phyloP scores from a whole-genome alignment of 2,113 vertebrate species.

The Peucedramus taeniatus region DNA sequence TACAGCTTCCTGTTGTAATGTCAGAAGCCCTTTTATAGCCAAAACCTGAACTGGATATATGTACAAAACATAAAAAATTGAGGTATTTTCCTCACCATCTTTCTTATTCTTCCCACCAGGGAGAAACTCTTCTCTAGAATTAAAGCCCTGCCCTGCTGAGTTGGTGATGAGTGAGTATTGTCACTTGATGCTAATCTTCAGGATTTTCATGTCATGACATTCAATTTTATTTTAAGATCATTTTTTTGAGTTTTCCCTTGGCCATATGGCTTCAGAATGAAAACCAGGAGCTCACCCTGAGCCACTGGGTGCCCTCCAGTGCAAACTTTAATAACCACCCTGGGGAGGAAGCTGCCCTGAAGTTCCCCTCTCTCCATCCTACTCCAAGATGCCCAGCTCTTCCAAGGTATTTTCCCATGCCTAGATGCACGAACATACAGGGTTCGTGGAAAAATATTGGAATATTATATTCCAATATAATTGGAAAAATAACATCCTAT shows the following conservation, averaged over 20 bases:
- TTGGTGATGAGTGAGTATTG: rapidly evolving
- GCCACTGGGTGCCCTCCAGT: rapidly evolving
- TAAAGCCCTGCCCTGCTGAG: rapidly evolving
- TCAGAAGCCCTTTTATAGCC: neutral
- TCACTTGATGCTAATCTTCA: no score
- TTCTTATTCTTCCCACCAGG: neutral
- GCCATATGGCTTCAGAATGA: neutral
- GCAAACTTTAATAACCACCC: rapidly evolving
- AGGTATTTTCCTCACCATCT: neutral
- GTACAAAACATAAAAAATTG: neutral
- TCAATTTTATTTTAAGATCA: neutral
- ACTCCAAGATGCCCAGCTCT: neutral
- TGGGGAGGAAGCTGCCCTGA: rapidly evolving
- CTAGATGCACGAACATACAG: rapidly evolving
- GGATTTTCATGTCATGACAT: neutral
- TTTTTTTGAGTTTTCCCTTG: neutral
- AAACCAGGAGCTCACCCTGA: neutral
- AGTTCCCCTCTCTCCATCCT: neutral
- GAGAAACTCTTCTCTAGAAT: neutral
- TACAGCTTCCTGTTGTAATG: rapidly evolving
- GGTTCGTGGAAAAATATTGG: no score
- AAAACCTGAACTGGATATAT: neutral
- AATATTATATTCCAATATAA: no score
- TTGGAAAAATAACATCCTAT: rapidly evolving
- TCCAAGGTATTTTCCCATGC: neutral